Evolutionary conservation across 1,140 invertebrate species (phyloP).

Genomic region (Aphelenchoides fujianensis): DNA sequence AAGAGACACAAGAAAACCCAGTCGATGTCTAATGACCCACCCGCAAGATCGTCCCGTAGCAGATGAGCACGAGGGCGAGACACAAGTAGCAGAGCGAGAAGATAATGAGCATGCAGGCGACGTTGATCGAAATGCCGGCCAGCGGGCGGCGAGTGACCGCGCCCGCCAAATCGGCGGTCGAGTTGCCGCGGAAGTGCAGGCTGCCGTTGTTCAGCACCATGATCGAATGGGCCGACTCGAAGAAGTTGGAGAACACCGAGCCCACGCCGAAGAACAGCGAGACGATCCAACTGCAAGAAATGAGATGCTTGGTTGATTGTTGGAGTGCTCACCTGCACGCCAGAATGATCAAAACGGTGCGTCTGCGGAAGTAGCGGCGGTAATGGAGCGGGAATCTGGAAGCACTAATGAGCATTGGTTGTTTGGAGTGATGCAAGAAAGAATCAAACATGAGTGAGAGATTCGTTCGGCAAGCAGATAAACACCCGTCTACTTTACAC

Average conservation of each 20-base stretch:
- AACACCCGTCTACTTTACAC: too few species aligned
- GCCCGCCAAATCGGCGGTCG: slow-evolving; percentile 6
- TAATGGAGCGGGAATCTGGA: slow-evolving; percentile 62
- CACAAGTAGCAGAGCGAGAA: slow-evolving; percentile 57
- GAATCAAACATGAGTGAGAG: too few species aligned
- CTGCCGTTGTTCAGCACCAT: slow-evolving; percentile 46
- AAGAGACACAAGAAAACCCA: not conserved
- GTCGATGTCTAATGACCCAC: not conserved
- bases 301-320: too few species aligned
- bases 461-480: too few species aligned
- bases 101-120: slow-evolving; percentile 52
- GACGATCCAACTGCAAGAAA: slow-evolving; percentile 53
- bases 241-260: slow-evolving; percentile 56
- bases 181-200: slow-evolving; percentile 35
- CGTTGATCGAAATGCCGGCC: slow-evolving; percentile 44
- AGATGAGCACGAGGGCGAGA: slow-evolving; percentile 49
- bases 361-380: slow-evolving; percentile 55
- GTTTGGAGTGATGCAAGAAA: too few species aligned
- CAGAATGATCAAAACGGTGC: slow-evolving; percentile 56
- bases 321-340: slow-evolving; percentile 39
- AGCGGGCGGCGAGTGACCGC: slow-evolving; percentile 42
- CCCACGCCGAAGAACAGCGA: slow-evolving; percentile 57
- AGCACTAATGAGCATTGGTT: too few species aligned
- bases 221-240: slow-evolving; percentile 50
- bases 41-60: slow-evolving; percentile 57